Percentiles rank a stretch among this genome's conserved stretches.
phyloP scores from a whole-genome alignment of 2,888 invertebrate species.

The Eutolmus rufibarbis region DNA sequence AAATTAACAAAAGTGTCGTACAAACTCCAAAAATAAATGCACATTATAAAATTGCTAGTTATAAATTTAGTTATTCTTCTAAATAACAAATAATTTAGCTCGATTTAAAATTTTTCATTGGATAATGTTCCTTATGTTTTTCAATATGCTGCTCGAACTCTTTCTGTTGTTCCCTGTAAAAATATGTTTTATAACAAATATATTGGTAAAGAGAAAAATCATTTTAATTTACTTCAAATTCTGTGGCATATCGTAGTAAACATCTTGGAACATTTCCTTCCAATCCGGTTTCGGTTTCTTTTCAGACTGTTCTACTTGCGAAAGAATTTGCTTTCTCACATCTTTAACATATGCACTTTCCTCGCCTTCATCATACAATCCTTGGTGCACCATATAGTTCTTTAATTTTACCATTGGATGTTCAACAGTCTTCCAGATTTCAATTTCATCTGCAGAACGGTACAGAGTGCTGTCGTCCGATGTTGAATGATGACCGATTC shows the following conservation, averaged over 20 bases:
- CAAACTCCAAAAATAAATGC: slow-evolving; percentile 10
- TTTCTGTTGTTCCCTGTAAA: slow-evolving; percentile 79
- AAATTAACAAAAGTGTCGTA: not conserved
- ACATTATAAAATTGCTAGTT: not conserved
- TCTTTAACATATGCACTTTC: slow-evolving; percentile 76
- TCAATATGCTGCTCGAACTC: slow-evolving; percentile 83
- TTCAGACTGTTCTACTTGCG: slow-evolving; percentile 84
- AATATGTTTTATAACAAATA: slow-evolving; percentile 9
- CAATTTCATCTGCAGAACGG: slow-evolving; percentile 81
- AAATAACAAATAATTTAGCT: not conserved
- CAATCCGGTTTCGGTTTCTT: slow-evolving; percentile 85
- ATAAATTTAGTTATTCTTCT: not conserved
- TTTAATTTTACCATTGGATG: slow-evolving; percentile 85
- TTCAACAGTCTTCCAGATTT: slow-evolving; percentile 82
- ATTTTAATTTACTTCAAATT: slow-evolving; percentile 71
- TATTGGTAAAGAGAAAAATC: not conserved
- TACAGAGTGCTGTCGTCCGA: slow-evolving; percentile 98
- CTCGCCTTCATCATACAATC: slow-evolving; percentile 80
- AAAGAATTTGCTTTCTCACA: slow-evolving; percentile 75
- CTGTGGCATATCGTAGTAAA: slow-evolving; percentile 84
- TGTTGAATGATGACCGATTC: slow-evolving; percentile 98
- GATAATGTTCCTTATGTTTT: slow-evolving; percentile 86
- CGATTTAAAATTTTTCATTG: slow-evolving; percentile 68
- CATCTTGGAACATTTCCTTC: slow-evolving; percentile 90
- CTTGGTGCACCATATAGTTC: slow-evolving; percentile 78